Percentiles rank a stretch among this genome's conserved stretches.
Conservation (phyloP, 2,113 vertebrate genomes). For the Helogale parvula region DNA sequence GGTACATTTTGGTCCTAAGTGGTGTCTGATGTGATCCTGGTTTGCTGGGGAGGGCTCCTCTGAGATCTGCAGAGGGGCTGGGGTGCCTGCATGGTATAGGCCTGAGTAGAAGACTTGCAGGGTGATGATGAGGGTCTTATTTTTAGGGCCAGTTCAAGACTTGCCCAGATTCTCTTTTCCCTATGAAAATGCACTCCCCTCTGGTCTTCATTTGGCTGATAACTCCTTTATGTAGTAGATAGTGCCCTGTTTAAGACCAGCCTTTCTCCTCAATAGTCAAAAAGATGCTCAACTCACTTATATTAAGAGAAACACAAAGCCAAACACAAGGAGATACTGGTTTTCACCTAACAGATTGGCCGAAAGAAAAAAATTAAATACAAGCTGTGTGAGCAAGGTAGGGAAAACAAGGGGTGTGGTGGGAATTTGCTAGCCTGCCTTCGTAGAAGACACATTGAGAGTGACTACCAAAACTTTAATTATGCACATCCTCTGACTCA, state of each 20-base stretch:
- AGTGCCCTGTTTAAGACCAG: not conserved
- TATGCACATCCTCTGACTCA: constrained; percentile 8
- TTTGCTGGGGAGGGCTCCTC: not conserved
- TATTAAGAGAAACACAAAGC: not conserved
- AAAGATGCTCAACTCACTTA: not conserved
- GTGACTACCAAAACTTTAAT: not conserved
- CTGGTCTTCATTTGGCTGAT: not conserved
- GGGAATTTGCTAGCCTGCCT: not conserved
- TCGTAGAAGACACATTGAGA: not conserved
- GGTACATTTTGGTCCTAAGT: not conserved
- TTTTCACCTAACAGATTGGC: not conserved
- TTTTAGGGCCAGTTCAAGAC: not conserved
- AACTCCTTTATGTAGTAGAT: not conserved
- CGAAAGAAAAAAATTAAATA: not conserved
- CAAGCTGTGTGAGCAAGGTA: not conserved
- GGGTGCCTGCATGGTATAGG: not conserved
- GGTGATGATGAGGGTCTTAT: not conserved
- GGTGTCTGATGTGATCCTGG: not conserved
- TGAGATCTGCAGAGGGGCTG: not conserved
- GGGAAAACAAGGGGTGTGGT: not conserved
- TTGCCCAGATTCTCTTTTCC: not conserved
- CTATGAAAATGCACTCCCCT: not conserved
- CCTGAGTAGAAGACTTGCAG: not conserved
- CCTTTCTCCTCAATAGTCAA: not conserved
- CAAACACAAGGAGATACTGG: not conserved